phyloP scores from a whole-genome alignment of 2,113 vertebrate genomes.

The Coturnix japonica region DNA sequence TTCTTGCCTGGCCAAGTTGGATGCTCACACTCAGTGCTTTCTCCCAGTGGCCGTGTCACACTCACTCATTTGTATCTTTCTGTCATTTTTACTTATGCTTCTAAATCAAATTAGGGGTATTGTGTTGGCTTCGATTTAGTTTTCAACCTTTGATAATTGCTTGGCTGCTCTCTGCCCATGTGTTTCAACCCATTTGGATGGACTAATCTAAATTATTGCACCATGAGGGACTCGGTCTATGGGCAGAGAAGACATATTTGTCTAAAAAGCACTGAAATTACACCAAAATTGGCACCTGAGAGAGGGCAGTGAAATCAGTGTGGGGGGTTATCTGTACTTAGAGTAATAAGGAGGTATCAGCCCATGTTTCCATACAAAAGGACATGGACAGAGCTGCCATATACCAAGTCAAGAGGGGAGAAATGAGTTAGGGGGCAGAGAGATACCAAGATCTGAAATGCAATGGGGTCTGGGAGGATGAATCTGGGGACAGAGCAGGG shows the following conservation, averaged over 20 bases:
- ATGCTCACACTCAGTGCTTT: not conserved
- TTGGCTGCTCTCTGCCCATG: not conserved
- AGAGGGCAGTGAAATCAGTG: too few species aligned
- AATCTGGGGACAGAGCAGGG: not conserved
- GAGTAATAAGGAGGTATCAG: not conserved
- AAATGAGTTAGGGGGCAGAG: not conserved
- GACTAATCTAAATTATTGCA: not conserved
- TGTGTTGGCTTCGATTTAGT: not conserved
- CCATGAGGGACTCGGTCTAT: not conserved
- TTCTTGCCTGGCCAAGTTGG: not conserved
- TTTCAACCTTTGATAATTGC: not conserved
- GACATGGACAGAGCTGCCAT: not conserved
- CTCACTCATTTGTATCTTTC: not conserved
- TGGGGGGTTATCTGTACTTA: not conserved
- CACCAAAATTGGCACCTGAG: not conserved
- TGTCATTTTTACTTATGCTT: not conserved
- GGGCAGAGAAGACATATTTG: not conserved
- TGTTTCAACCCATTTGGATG: not conserved
- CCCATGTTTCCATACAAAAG: not conserved
- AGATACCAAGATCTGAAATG: not conserved
- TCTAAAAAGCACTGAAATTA: not conserved
- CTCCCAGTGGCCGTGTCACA: not conserved
- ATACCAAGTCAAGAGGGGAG: not conserved
- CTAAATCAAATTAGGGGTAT: not conserved
- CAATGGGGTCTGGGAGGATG: not conserved